Conservation (phyloP, 2,888 invertebrate genomes). For the Saturnia japonica region DNA sequence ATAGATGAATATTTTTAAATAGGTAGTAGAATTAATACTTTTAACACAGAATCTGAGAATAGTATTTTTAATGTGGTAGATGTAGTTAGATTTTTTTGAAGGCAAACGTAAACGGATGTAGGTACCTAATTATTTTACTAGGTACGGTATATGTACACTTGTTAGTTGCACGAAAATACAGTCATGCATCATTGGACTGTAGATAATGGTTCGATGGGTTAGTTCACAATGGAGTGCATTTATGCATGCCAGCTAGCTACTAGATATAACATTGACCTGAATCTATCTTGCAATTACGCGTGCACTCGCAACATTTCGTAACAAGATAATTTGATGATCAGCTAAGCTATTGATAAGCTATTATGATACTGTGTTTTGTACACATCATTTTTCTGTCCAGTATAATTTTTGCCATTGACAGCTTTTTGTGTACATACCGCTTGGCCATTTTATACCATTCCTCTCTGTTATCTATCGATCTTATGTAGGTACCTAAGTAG, state of each 20-base stretch:
- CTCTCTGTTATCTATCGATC: background rate
- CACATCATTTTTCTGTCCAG: background rate
- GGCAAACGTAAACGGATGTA: background rate
- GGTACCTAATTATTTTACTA: slow-evolving; percentile 1
- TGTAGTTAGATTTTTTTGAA: background rate
- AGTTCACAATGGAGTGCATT: slow-evolving; percentile 20
- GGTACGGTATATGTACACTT: background rate
- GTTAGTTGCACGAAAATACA: slow-evolving; percentile 2
- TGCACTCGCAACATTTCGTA: slow-evolving; percentile 40
- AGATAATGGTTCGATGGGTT: slow-evolving; percentile 4
- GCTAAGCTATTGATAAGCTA: slow-evolving; percentile 34
- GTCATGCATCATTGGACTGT: slow-evolving; percentile 17
- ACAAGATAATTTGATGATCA: slow-evolving; percentile 45
- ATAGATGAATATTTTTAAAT: too few species aligned
- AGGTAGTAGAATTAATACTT: too few species aligned
- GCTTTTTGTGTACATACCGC: background rate
- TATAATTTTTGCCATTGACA: background rate
- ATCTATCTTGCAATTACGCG: slow-evolving; percentile 31
- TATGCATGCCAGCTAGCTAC: slow-evolving; percentile 17
- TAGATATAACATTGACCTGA: slow-evolving; percentile 52
- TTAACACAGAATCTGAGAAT: too few species aligned
- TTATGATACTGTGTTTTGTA: slow-evolving; percentile 23
- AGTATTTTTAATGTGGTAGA: background rate
- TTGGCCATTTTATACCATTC: background rate
- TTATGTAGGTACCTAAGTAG: background rate